Evolutionary conservation across 53 echinoderm and acorn worm genomes (phyloP), one percentile per base, ranked within the genome.

Genomic region (Glandiceps talaboti): DNA sequence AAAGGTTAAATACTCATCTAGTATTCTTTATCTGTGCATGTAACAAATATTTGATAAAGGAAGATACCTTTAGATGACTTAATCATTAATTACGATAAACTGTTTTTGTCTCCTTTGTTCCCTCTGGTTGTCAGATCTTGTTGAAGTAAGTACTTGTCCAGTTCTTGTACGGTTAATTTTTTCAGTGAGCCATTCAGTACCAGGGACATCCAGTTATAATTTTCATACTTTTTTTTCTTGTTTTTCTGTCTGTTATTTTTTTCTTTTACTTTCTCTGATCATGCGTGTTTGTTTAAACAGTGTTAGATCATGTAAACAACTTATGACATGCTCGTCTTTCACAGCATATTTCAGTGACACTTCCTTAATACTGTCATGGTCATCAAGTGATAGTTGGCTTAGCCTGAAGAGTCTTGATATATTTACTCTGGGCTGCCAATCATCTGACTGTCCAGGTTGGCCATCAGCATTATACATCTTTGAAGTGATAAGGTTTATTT

Each of bases 401-500:
- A 12, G 64, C 20, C 64, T 6, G 64, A 45, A 45, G 64, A 45
- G 64, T 45, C 64, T 45, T 6, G 64, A 12, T 12, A 45, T 45
- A 20, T 45, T 45, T 20, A 45, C 64, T 45, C 64, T 45, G 64
- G 64, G 64, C 64, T 45, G 64, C 64, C 64, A 45, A 20, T 45
- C 64, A 45, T 45, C 64, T 12, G 64, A 20, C 20, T 45, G 64
- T 45, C 73, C 25, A 1, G 32, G 26, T 26, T 29, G 32, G 1
- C 73, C 25, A 28, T 80, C 80, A 73, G 30, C 73, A 73, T 80
- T 25, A 80, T 27, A 80, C 80, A 28, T 64, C 73, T 73, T 30
- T 80, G 80, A 72, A 80, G 29, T 80, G 80, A 26, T 73, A 30
- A 72, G 73, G 80, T 29, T 72, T 80, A 14, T 80, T 30, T 29